A percentile compares a stretch with the other conserved stretches of the same genome.
Conservation (phyloP, 2,113 vertebrate species). For the Boleophthalmus pectinirostris region DNA sequence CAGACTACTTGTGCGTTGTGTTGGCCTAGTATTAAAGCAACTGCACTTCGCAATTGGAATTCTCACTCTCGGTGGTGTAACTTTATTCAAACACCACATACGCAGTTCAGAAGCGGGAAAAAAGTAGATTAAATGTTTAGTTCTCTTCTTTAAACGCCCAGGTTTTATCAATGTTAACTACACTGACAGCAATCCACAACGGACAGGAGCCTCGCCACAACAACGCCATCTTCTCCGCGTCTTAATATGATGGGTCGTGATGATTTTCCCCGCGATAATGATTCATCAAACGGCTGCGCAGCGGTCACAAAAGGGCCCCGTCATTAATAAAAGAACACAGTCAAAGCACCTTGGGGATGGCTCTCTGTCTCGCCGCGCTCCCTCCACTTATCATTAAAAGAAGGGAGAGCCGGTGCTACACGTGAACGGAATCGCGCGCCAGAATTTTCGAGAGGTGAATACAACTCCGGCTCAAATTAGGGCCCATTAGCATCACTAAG, state of each 20-base stretch:
- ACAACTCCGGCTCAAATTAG: slow-evolving; percentile 73
- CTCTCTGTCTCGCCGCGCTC: slow-evolving; percentile 26
- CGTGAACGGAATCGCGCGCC: slow-evolving; percentile 68
- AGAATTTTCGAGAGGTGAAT: slow-evolving; percentile 67
- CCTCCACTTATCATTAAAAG: slow-evolving; percentile 75
- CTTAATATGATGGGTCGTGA: slow-evolving; percentile 71
- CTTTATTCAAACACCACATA: too few species aligned
- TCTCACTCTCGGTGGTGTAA: too few species aligned
- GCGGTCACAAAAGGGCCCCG: slow-evolving; percentile 70
- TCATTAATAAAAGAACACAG: slow-evolving; percentile 82
- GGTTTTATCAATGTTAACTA: slow-evolving; percentile 67
- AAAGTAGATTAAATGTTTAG: neutral
- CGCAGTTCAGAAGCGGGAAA: too few species aligned
- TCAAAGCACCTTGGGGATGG: slow-evolving; percentile 69
- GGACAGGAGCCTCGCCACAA: slow-evolving; percentile 48
- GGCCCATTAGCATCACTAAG: slow-evolving; percentile 74
- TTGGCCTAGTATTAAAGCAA: too few species aligned
- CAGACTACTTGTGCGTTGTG: too few species aligned
- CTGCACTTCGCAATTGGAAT: too few species aligned
- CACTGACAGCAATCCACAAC: slow-evolving; percentile 70
- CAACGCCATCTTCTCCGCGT: slow-evolving; percentile 63
- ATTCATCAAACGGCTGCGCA: slow-evolving; percentile 69
- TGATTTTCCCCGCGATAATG: slow-evolving; percentile 71
- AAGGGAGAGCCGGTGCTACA: slow-evolving; percentile 58
- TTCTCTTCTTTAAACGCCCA: slow-evolving; percentile 39